Conservation (phyloP, 92 coral and sea anemone genomes). For the Palythoa grandis region DNA sequence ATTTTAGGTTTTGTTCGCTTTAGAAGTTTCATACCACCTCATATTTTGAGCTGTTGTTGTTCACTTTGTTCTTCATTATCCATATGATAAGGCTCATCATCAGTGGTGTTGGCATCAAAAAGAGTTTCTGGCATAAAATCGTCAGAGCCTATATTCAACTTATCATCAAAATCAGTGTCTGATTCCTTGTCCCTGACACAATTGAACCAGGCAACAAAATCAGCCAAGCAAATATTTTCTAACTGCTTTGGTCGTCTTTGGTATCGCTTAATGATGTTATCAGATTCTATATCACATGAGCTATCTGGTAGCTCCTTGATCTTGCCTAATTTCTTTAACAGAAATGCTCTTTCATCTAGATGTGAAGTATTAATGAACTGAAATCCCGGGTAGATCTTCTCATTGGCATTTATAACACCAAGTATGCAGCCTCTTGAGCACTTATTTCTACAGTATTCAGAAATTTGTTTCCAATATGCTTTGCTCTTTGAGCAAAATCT, state of each 20-base stretch:
- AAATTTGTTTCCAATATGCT: slow-evolving; percentile 75
- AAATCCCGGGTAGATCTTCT: slow-evolving; percentile 63
- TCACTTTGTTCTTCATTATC: slow-evolving; percentile 26
- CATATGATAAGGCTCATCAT: neutral
- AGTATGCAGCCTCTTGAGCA: slow-evolving; percentile 75
- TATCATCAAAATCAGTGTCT: slow-evolving; percentile 31
- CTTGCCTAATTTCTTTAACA: slow-evolving; percentile 57
- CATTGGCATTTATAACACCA: slow-evolving; percentile 77
- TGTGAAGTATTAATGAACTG: slow-evolving; percentile 72
- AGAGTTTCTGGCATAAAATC: slow-evolving; percentile 45
- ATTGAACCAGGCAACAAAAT: slow-evolving; percentile 75
- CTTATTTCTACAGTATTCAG: slow-evolving; percentile 74
- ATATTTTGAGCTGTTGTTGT: neutral
- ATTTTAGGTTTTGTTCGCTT: slow-evolving; percentile 28
- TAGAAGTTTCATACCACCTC: slow-evolving; percentile 49
- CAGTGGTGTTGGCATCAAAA: slow-evolving; percentile 26
- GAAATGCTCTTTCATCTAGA: slow-evolving; percentile 74
- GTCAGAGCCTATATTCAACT: slow-evolving; percentile 2
- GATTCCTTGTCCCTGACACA: slow-evolving; percentile 51
- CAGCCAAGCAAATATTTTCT: slow-evolving; percentile 67
- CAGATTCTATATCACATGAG: slow-evolving; percentile 72
- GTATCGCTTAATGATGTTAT: slow-evolving; percentile 63
- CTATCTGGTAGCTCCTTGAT: slow-evolving; percentile 68
- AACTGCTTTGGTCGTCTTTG: slow-evolving; percentile 67
- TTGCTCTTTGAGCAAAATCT: slow-evolving; percentile 52